Evolutionary conservation across 2,888 invertebrate species (phyloP).

Genomic region (Amblyjoppa proteus): DNA sequence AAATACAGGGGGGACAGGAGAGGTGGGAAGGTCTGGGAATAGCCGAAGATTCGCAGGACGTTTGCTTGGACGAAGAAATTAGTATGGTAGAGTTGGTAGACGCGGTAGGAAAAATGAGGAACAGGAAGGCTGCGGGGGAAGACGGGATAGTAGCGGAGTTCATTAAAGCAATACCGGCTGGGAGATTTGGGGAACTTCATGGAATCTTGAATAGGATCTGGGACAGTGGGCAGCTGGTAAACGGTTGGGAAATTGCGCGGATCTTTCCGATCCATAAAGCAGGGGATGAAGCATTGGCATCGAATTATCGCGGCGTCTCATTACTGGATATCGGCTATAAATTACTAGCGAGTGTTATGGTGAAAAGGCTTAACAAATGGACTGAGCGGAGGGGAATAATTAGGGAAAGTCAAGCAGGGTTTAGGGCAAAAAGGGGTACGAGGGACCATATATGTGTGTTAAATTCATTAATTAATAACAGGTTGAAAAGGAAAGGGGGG

Average conservation of each 20-base stretch:
- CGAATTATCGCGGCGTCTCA: neutral
- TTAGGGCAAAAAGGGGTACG: neutral
- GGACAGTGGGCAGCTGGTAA: constrained; percentile 17
- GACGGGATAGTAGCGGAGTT: constrained; percentile 19
- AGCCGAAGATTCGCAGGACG: no score
- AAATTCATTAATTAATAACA: constrained; percentile 9
- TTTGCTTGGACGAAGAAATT: neutral
- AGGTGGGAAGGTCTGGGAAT: no score
- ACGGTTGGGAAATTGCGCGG: constrained; percentile 33
- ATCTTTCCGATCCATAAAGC: constrained; percentile 20
- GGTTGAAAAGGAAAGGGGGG: neutral
- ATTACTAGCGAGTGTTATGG: neutral
- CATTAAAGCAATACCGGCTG: constrained; percentile 31
- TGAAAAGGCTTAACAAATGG: neutral
- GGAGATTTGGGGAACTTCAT: neutral
- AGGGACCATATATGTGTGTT: constrained; percentile 2
- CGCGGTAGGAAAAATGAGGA: neutral
- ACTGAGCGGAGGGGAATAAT: neutral
- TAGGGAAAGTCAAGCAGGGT: constrained; percentile 7
- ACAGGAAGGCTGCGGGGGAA: neutral
- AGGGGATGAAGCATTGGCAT: neutral
- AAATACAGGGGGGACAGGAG: no score
- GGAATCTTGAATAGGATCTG: constrained; percentile 32
- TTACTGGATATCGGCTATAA: neutral
- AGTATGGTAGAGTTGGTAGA: neutral